Base-by-base conservation (phyloP, 1,140 invertebrate species). In the Plutomurus gul region DNA sequence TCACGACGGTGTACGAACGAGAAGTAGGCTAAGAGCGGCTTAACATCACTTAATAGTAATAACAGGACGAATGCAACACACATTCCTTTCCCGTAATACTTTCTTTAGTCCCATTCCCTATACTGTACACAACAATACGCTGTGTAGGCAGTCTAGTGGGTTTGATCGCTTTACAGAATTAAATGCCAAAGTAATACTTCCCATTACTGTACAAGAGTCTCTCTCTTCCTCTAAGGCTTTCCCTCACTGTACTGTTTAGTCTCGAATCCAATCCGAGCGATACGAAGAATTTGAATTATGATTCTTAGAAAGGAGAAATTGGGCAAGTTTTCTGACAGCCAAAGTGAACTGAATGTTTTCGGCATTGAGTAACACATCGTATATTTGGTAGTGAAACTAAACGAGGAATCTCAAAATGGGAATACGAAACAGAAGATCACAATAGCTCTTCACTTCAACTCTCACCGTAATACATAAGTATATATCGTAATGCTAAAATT, bases 331-430 rank as follows among this genome's bases (percentile, higher is more conserved):
- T 65, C 27, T 30, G 56, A 65, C 56, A 65, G 56, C 56, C 36
- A 65, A 65, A 65, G 56, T 65, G 56, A 65, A 30, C 56, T 65
- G 56, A 65, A 33, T 65, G 56, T 65, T 65, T 65, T 65, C 56
- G 36, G 36, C 56, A 65, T 65, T 65, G 56, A 33, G 36, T 65
- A 65, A 65, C 56, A 65, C 36, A 65, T 65, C 56, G 36, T 65
- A 25, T 7, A 33, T n/a, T 22, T 56, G 56, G 16, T 8, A 65
- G 18, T 25, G 43, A 65, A 65, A 60, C 51, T 27, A 60, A 60
- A 65, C 5, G 30, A 13, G 16, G 27, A 65, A 65, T 65, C 56
- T 65, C 56, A 36, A 65, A 33, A 10, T 4, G 20, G 56, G 27
- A 65, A 65, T 33, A 65, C 25, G 25, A 8, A 65, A 65, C 27